A percentile compares a stretch with the other conserved stretches of the same genome.
Conservation (phyloP, 2,797 vertebrate genomes). For the Sebastes itinus region DNA sequence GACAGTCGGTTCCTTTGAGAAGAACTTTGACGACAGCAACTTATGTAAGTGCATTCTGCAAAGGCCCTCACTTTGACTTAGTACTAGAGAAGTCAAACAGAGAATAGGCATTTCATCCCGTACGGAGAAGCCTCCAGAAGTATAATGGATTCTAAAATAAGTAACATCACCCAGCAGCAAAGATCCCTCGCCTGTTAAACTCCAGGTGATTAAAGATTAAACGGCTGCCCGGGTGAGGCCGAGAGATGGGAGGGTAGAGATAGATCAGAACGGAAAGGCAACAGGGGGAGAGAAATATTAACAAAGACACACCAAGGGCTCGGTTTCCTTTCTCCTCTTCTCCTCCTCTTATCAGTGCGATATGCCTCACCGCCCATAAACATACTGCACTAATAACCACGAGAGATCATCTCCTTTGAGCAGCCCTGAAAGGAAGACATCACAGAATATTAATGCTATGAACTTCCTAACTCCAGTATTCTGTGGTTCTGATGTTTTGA, state of each 20-base stretch:
- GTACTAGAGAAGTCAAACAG: neutral
- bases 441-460: constrained; percentile 33
- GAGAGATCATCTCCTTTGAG: constrained; percentile 28
- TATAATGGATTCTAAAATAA: constrained; percentile 78
- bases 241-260: constrained; percentile 19
- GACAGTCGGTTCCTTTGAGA: constrained; percentile 22
- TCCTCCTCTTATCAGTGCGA: constrained; percentile 44
- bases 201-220: constrained; percentile 75
- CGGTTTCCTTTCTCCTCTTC: constrained; percentile 23
- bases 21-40: neutral
- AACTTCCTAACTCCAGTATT: constrained; percentile 14
- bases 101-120: constrained; percentile 13
- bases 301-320: constrained; percentile 44
- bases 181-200: constrained; percentile 50
- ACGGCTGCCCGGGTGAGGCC: constrained; percentile 41
- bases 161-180: constrained; percentile 56
- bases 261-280: constrained; percentile 26
- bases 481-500: constrained; percentile 30
- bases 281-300: constrained; percentile 29
- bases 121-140: constrained; percentile 12
- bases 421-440: constrained; percentile 34
- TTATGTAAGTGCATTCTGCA: constrained; percentile 34
- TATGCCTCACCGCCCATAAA: constrained; percentile 44
- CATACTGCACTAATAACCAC: constrained; percentile 48
- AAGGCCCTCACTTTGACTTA: neutral